Conservation (phyloP, 2,113 vertebrate genomes). For the Bubalus kerabau region DNA sequence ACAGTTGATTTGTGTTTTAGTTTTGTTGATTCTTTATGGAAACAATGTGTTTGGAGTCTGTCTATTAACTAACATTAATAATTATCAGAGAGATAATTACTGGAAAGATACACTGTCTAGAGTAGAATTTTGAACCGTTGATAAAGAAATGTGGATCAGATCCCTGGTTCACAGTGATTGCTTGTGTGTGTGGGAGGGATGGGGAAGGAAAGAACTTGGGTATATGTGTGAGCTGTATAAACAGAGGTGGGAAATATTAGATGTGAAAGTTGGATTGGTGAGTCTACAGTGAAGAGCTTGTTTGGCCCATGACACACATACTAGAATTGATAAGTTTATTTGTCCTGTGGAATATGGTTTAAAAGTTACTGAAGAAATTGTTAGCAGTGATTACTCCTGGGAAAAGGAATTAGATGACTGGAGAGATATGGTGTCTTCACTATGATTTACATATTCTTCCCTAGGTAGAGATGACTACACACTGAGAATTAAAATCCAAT, state of each 20-base stretch:
- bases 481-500: neutral
- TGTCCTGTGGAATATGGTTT: neutral
- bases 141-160: neutral
- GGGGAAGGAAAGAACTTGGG: neutral
- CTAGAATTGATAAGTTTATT: neutral
- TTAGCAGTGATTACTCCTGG: neutral
- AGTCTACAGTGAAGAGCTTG: neutral
- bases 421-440: neutral
- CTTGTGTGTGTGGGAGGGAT: neutral
- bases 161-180: neutral
- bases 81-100: neutral
- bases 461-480: neutral
- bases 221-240: neutral
- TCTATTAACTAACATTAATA: neutral
- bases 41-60: neutral
- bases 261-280: neutral
- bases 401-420: neutral
- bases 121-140: neutral
- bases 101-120: neutral
- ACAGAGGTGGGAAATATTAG: neutral
- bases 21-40: neutral
- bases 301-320: neutral
- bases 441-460: neutral
- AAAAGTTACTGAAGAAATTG: slow-evolving; percentile 22
- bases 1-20: neutral